Conservation (phyloP, 2,888 invertebrate species). For the Punctoribates punctum region DNA sequence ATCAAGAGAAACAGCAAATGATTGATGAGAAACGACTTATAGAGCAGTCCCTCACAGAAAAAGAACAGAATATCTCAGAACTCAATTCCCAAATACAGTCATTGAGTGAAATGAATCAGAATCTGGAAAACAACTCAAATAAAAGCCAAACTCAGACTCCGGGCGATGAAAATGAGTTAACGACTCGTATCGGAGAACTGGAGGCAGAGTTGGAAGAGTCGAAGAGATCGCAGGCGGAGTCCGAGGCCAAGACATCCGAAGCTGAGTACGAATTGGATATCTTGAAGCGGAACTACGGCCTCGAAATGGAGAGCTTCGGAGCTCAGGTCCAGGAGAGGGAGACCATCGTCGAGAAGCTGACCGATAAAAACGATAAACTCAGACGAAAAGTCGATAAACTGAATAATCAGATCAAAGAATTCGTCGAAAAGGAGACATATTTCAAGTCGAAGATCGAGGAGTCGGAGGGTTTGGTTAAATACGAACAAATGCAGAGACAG, state of each 20-base stretch:
- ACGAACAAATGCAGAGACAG: conserved; percentile 38
- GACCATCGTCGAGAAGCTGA: conserved; percentile 34
- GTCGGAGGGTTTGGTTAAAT: conserved; percentile 29
- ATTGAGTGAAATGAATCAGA: conserved; percentile 1
- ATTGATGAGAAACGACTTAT: neutral
- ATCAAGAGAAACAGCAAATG: neutral
- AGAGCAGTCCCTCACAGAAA: neutral
- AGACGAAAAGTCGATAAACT: neutral
- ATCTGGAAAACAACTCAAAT: neutral
- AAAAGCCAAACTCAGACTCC: too few species aligned
- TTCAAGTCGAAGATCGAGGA: conserved; percentile 38
- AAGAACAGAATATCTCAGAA: neutral
- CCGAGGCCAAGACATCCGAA: conserved; percentile 22
- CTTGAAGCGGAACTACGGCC: conserved; percentile 33
- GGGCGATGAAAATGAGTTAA: neutral
- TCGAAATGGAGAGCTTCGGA: conserved; percentile 38
- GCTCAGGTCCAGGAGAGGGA: conserved; percentile 37
- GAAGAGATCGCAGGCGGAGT: neutral
- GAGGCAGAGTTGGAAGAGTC: conserved; percentile 14
- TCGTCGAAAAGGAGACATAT: conserved; percentile 38
- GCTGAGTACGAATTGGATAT: conserved; percentile 39
- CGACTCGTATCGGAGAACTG: conserved; percentile 1
- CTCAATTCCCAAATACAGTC: neutral
- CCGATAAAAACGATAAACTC: conserved; percentile 20
- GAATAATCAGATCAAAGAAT: conserved; percentile 14